Percentiles rank a stretch among this genome's conserved stretches.
phyloP scores from a whole-genome alignment of 2,797 vertebrate genomes.

The Oophaga sylvatica region DNA sequence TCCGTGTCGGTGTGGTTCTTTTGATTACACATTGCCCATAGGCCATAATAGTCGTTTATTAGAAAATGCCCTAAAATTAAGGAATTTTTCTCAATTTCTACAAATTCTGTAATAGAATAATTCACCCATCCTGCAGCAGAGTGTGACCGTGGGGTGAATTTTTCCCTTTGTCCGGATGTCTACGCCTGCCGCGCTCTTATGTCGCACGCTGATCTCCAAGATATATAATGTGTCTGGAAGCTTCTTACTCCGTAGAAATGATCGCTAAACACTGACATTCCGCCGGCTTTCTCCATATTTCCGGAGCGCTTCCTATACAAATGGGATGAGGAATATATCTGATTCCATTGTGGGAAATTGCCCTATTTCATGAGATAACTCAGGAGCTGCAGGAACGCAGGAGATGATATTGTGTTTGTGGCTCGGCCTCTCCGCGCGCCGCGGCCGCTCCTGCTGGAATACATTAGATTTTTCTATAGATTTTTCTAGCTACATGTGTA shows the following conservation, averaged over 20 bases:
- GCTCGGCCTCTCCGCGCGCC: neutral
- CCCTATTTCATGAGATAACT: neutral
- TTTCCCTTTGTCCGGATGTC: no score
- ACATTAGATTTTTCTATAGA: conserved; percentile 14
- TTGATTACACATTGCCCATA: no score
- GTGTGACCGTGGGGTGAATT: no score
- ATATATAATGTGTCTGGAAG: neutral
- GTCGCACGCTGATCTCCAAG: no score
- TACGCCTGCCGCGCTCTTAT: no score
- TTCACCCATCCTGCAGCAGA: no score
- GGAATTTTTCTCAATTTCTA: no score
- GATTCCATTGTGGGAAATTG: neutral
- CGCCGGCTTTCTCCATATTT: neutral
- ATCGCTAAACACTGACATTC: neutral
- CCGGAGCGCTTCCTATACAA: neutral
- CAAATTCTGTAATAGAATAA: no score
- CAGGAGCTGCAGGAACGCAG: neutral
- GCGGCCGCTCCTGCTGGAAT: neutral
- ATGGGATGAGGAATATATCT: neutral
- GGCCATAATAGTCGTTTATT: no score
- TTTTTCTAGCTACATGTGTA: conserved; percentile 9
- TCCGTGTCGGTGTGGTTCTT: no score
- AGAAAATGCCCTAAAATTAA: no score
- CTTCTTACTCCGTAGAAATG: neutral
- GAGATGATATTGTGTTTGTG: neutral